Evolutionary conservation across 2,888 invertebrate genomes (phyloP), one percentile per base, ranked within the genome.

Genomic region (Xylocampa areola): DNA sequence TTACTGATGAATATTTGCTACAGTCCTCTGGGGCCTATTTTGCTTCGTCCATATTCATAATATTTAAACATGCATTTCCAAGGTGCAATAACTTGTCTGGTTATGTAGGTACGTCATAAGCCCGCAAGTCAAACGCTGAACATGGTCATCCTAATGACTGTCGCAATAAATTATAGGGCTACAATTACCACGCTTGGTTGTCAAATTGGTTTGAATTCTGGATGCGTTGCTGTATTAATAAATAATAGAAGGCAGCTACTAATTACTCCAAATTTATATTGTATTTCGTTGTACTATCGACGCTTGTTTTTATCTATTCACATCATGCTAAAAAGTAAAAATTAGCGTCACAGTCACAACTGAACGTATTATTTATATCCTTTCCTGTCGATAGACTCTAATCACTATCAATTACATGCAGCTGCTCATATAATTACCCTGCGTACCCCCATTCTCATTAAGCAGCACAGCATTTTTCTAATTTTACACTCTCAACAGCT

Each of bases 41-140:
- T n/a, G 36, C 45, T 62, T 54, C 54, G 50, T 66, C 17, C 63
- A 62, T 66, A 66, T 66, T 68, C 65, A 66, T 68, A 2, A 16
- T 68, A 40, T 33, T 43, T 33, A 54, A 63, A 68, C 54, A 47
- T 66, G 45, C 44, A 50, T 63, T 62, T 62, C 29, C 29, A 43
- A 62, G 17, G 49, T 45, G 32, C 50, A 62, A 45, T 53, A 68
- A 68, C 49, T 53, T 53, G 44, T 36, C 49, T 21, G 41, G 19
- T 44, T 44, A 30, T 52, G 30, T 36, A 64, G n/a, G n/a, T 29
- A 45, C 21, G 21, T 21, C 21, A 21, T 21, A 21, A 21, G 21
- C 21, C 21, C 4, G 21, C 21, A 21, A n/a, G n/a, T n/a, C n/a
- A n/a, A n/a, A n/a, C n/a, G n/a, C n/a, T n/a, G n/a, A n/a, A n/a